Percentiles rank a stretch among this genome's conserved stretches.
Conservation (phyloP, 2,113 vertebrate genomes). For the Sturnus vulgaris region DNA sequence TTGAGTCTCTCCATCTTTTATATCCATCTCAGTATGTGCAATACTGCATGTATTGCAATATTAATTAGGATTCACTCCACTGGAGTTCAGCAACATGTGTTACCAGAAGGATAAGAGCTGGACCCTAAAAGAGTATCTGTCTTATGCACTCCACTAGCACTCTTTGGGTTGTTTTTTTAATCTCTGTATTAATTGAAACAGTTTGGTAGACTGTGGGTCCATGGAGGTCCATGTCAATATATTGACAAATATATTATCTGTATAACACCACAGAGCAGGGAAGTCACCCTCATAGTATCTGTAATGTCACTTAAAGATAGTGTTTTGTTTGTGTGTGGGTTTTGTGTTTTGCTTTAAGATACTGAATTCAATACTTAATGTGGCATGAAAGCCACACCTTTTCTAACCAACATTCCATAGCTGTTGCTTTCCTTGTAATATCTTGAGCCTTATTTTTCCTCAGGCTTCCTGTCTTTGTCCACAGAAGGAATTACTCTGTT, state of each 20-base stretch:
- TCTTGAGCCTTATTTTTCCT: background rate
- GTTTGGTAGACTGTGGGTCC: background rate
- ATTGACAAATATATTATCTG: background rate
- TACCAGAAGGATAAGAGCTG: background rate
- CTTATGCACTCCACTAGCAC: background rate
- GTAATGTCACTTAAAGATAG: background rate
- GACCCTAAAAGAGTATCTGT: background rate
- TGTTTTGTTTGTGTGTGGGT: background rate
- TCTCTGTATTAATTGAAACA: background rate
- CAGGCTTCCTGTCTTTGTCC: conserved; percentile 23
- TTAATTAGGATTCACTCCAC: background rate
- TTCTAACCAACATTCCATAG: background rate
- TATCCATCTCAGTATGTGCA: background rate
- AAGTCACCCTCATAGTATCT: background rate
- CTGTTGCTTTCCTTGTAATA: background rate
- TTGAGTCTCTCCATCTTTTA: background rate
- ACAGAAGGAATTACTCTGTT: background rate
- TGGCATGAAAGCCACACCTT: background rate
- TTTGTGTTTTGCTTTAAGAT: background rate
- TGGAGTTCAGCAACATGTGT: background rate
- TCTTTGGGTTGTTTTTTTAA: background rate
- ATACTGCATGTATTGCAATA: background rate
- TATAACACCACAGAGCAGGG: background rate
- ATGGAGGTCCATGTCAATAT: background rate
- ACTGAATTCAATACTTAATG: background rate